phyloP scores from a whole-genome alignment of 2,888 invertebrate species.

The Meliscaeva auricollis region DNA sequence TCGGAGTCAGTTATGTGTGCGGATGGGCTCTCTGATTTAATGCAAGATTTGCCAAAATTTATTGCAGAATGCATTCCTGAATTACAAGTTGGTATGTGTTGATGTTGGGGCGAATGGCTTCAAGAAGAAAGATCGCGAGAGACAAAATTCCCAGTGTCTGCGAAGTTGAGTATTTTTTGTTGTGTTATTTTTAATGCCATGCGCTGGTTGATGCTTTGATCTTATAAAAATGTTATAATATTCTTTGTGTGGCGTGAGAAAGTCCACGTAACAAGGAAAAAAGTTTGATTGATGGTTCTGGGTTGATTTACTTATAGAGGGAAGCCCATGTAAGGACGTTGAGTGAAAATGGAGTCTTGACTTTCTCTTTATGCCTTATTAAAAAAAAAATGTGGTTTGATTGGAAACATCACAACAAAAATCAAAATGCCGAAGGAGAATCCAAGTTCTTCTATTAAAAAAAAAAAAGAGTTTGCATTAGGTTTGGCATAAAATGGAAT shows the following conservation, averaged over 20 bases:
- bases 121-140: slow-evolving; percentile 30
- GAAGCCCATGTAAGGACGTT: slow-evolving; percentile 11
- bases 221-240: slow-evolving; percentile 21
- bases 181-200: slow-evolving; percentile 18
- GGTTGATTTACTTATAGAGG: slow-evolving; percentile 1
- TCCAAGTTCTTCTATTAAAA: too few relatives aligned
- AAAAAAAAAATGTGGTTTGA: too few relatives aligned
- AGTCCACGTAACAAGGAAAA: slow-evolving; percentile 32
- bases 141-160: slow-evolving; percentile 7
- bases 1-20: slow-evolving; percentile 33
- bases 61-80: slow-evolving; percentile 57
- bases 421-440: too few relatives aligned
- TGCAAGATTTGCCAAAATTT: slow-evolving; percentile 53
- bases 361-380: slow-evolving; percentile 36
- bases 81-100: slow-evolving; percentile 56
- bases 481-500: too few relatives aligned
- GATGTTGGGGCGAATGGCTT: slow-evolving; percentile 1
- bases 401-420: too few relatives aligned
- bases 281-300: slow-evolving; percentile 50
- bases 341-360: slow-evolving; percentile 15
- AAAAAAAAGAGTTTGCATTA: too few relatives aligned
- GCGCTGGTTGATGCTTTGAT: slow-evolving; percentile 43
- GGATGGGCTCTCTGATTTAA: slow-evolving; percentile 45
- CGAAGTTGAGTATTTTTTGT: slow-evolving; percentile 13
- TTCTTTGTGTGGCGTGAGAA: slow-evolving; percentile 53